These are phyloP conservation scores for Thunnus maccoyii DNA, from an alignment of 2,113 vertebrate genomes.

Conservation along the genomic window DNA sequence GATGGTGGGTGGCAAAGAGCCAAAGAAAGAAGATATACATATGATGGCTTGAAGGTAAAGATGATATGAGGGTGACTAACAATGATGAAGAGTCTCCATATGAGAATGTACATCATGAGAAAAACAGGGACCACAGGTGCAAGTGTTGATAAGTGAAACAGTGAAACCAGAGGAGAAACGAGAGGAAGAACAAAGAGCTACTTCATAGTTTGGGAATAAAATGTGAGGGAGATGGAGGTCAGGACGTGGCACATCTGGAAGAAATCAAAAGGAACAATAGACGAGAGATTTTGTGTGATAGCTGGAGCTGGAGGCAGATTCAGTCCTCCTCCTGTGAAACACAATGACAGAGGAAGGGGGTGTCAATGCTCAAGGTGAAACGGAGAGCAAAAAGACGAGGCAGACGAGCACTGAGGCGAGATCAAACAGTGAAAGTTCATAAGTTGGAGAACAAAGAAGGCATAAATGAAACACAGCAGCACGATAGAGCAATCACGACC, in stretches of 20 bases:
- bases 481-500: slow-evolving; percentile 46
- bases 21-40: slow-evolving; percentile 7
- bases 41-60: slow-evolving; percentile 2
- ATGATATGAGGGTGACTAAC: slow-evolving; percentile 14
- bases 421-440: slow-evolving; percentile 70
- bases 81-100: slow-evolving; percentile 16
- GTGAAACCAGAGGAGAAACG: slow-evolving; percentile 12
- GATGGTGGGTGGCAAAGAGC: slow-evolving; percentile 11
- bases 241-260: slow-evolving; percentile 51
- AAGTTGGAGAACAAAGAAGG: slow-evolving; percentile 66
- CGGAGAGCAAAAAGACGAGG: slow-evolving; percentile 50
- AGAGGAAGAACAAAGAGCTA: slow-evolving; percentile 47
- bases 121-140: slow-evolving; percentile 19
- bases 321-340: slow-evolving; percentile 40
- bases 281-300: slow-evolving; percentile 37
- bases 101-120: slow-evolving; percentile 19
- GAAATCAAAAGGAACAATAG: slow-evolving; percentile 61
- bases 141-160: slow-evolving; percentile 5
- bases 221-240: slow-evolving; percentile 39
- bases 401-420: slow-evolving; percentile 46
- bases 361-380: slow-evolving; percentile 67
- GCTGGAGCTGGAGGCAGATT: slow-evolving; percentile 50
- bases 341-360: slow-evolving; percentile 45
- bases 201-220: slow-evolving; percentile 32
- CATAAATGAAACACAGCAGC: slow-evolving; percentile 63